Evolutionary conservation across 2,888 invertebrate genomes (phyloP).

Genomic region (Limenitis arthemis): DNA sequence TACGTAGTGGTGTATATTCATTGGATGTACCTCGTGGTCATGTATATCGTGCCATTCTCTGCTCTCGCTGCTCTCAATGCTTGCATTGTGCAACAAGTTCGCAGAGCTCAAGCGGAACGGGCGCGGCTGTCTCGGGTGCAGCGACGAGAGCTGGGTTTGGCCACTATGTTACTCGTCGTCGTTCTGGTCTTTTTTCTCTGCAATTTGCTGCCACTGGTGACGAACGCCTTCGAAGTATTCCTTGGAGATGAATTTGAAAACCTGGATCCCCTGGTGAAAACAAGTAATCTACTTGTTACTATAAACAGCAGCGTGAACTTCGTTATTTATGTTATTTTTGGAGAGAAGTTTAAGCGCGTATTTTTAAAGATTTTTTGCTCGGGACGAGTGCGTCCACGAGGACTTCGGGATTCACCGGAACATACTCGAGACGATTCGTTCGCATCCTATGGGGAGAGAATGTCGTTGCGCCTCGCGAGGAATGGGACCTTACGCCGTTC

Average conservation of each 20-base stretch:
- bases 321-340: conserved; percentile 97
- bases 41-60: conserved; percentile 94
- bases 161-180: conserved; percentile 95
- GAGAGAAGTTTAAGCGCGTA: conserved; percentile 94
- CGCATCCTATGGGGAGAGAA: conserved; percentile 84
- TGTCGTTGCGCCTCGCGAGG: conserved; percentile 74
- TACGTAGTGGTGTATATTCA: conserved; percentile 93
- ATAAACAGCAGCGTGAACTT: conserved; percentile 98
- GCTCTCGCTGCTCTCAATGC: conserved; percentile 91
- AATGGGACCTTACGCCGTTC: conserved; percentile 56
- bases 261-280: conserved; percentile 79
- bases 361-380: conserved; percentile 87
- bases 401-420: conserved; percentile 74
- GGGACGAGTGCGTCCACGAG: conserved; percentile 62
- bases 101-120: conserved; percentile 90
- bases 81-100: conserved; percentile 91
- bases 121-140: conserved; percentile 91
- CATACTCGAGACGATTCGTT: conserved; percentile 86
- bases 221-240: conserved; percentile 90
- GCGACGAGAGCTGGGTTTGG: conserved; percentile 92
- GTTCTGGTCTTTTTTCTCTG: conserved; percentile 95
- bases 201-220: conserved; percentile 89
- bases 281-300: conserved; percentile 93
- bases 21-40: conserved; percentile 94
- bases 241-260: conserved; percentile 52